Evolutionary conservation across 2,888 invertebrate species (phyloP), one percentile per base, ranked within the genome.

Genomic region (Coleophora flavipennella): DNA sequence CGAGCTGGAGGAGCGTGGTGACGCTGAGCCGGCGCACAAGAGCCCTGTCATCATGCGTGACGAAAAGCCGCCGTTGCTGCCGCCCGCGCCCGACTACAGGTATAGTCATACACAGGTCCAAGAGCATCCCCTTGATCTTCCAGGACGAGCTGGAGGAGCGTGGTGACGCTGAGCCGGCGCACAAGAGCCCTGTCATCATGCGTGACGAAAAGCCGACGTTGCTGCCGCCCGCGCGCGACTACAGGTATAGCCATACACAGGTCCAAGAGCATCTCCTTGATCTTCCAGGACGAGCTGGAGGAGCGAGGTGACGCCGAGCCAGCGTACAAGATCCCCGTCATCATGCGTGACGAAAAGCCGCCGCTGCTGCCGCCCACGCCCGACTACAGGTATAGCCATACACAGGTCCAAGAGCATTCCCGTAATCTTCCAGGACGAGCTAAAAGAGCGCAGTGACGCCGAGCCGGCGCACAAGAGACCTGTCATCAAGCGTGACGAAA

Each of bases 121-220:
- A 93, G 69, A 89, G 89, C 37, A 96, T 97, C 58, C 98, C 99
- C 1, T 96, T 98, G 31, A 99, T 62, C 97, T 98, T 79, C 94
- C 95, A 74, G 97, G 99, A 98, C 71, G 99, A 99, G 71, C 86
- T 98, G 32, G 97, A 97, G 55, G 97, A 97, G 61, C 92, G 96
- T 57, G 94, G 93, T 0, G 94, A 94, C 69, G 89, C 93, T 13
- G 92, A 93, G 46, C 91, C 93, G 13, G 92, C 92, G 20, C 94
- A 95, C 66, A 95, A 96, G 79, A 92, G 94, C 48, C 97, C 97
- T 3, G 93, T 97, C 39, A 96, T 98, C 55, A 88, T 97, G 77
- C 93, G 95, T 62, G 96, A 97, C 57, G 97, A 97, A 67, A 96
- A 96, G 63, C 97, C 97, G 9, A 97, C 97, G 6, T 78, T 96